Conservation (phyloP, 2,797 vertebrate genomes). For the Galaxias olidus region DNA sequence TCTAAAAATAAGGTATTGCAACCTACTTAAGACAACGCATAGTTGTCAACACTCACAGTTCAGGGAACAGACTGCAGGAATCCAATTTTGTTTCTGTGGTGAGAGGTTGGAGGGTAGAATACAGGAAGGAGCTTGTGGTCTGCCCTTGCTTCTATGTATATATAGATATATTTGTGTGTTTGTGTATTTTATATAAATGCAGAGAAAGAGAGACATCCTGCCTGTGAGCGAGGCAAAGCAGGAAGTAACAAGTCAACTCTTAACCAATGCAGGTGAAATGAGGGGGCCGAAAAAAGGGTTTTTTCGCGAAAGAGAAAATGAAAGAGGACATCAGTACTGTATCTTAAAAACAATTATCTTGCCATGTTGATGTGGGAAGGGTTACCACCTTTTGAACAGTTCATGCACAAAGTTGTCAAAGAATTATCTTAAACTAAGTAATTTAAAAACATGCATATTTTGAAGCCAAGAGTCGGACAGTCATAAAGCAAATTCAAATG, state of each 20-base stretch:
- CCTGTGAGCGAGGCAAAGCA: constrained; percentile 46
- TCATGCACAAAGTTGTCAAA: too few relatives aligned
- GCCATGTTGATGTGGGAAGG: constrained; percentile 28
- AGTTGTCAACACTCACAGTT: background rate
- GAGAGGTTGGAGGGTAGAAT: constrained; percentile 38
- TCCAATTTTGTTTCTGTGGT: constrained; percentile 13
- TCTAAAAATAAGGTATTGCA: too few relatives aligned
- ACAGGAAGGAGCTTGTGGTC: constrained; percentile 73
- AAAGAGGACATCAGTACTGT: constrained; percentile 25
- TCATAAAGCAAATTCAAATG: constrained; percentile 93
- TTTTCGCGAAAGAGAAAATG: constrained; percentile 41
- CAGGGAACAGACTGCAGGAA: constrained; percentile 9
- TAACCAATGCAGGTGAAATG: constrained; percentile 61
- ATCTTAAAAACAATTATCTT: constrained; percentile 23
- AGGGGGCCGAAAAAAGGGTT: constrained; percentile 11
- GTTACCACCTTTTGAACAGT: constrained; percentile 12
- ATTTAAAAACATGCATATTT: too few relatives aligned
- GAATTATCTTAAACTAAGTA: too few relatives aligned
- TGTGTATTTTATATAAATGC: constrained; percentile 29
- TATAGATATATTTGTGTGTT: constrained; percentile 4
- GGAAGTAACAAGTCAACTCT: constrained; percentile 52
- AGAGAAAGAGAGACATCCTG: constrained; percentile 24
- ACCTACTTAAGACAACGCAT: background rate
- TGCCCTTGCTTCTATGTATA: constrained; percentile 58
- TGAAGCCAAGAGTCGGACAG: constrained; percentile 29